Conservation (phyloP, 2,888 invertebrate genomes). For the Sceliomorpha sp. region DNA sequence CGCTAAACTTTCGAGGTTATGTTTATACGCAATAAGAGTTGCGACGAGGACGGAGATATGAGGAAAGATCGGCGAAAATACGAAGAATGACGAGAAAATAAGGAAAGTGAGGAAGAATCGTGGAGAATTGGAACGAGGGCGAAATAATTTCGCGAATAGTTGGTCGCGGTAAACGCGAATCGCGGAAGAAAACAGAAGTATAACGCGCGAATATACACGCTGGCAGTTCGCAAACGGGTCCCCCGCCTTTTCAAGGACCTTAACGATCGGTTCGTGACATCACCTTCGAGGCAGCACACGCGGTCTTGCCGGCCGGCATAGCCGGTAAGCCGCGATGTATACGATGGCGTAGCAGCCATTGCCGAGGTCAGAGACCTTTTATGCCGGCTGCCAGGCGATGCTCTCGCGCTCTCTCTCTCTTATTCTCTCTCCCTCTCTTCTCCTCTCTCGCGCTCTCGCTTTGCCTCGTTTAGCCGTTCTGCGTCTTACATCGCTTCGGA, state of each 20-base stretch:
- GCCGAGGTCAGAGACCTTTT: constrained; percentile 78
- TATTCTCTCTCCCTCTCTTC: constrained; percentile 29
- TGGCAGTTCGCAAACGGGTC: constrained; percentile 38
- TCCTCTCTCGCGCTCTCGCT: constrained; percentile 50
- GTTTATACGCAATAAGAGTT: too few relatives aligned
- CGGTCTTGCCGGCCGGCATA: constrained; percentile 53
- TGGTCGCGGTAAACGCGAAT: too few relatives aligned
- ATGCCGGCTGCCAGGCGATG: constrained; percentile 72
- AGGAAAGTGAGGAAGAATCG: too few relatives aligned
- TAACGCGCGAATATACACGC: constrained; percentile 48
- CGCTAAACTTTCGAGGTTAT: too few relatives aligned
- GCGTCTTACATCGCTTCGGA: constrained; percentile 51
- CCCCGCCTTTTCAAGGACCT: constrained; percentile 55
- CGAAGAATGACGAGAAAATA: too few relatives aligned
- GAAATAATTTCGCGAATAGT: too few relatives aligned
- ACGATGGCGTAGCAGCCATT: constrained; percentile 65
- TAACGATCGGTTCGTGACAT: constrained; percentile 66
- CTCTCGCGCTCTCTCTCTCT: constrained; percentile 55
- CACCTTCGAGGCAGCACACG: constrained; percentile 67
- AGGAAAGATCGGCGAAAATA: too few relatives aligned
- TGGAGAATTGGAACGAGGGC: too few relatives aligned
- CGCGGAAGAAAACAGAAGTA: constrained; percentile 51
- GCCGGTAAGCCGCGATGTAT: constrained; percentile 45
- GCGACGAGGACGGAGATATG: too few relatives aligned
- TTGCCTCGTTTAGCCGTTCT: constrained; percentile 57